These are phyloP conservation scores for Chondrilla cf. caribensis DNA, from an alignment of 37 sponge, comb jelly and placozoan genomes.

Conservation along the genomic window DNA sequence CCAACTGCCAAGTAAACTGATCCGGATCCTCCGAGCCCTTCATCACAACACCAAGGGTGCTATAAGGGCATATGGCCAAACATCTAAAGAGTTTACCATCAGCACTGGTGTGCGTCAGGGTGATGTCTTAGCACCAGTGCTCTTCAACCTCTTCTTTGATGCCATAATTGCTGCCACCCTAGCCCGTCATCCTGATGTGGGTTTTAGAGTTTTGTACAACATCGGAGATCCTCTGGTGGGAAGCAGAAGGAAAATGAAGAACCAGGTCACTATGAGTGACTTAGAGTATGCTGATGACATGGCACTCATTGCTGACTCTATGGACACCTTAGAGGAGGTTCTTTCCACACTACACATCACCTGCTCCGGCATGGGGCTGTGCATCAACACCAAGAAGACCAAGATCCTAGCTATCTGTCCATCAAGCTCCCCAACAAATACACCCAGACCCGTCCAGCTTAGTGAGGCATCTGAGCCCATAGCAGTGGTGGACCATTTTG, in stretches of 20 bases:
- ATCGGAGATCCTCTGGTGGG: not conserved
- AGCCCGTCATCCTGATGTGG: not conserved
- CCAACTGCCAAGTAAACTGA: not conserved
- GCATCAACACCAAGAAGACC: not conserved
- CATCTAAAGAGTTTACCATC: not conserved
- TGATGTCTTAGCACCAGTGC: not conserved
- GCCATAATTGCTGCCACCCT: not conserved
- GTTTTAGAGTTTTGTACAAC: not conserved
- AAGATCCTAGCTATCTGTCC: not conserved
- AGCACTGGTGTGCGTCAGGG: conserved; percentile 4
- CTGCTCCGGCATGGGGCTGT: not conserved
- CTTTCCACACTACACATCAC: not conserved
- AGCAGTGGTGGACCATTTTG: not conserved
- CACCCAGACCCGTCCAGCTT: not conserved
- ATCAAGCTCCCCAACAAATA: not conserved
- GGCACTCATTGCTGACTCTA: not conserved
- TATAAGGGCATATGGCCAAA: no score
- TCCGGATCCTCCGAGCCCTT: no score
- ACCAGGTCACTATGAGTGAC: not conserved
- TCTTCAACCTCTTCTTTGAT: conserved; percentile 25
- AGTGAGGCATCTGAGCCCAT: not conserved
- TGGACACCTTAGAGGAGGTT: not conserved
- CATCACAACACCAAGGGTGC: no score
- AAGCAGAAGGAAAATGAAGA: not conserved
- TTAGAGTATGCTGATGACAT: not conserved